A percentile compares a stretch with the other conserved stretches of the same genome.
These are phyloP conservation scores for Spermophilus dauricus DNA, from an alignment of 2,113 vertebrate species.

Conservation along the genomic window DNA sequence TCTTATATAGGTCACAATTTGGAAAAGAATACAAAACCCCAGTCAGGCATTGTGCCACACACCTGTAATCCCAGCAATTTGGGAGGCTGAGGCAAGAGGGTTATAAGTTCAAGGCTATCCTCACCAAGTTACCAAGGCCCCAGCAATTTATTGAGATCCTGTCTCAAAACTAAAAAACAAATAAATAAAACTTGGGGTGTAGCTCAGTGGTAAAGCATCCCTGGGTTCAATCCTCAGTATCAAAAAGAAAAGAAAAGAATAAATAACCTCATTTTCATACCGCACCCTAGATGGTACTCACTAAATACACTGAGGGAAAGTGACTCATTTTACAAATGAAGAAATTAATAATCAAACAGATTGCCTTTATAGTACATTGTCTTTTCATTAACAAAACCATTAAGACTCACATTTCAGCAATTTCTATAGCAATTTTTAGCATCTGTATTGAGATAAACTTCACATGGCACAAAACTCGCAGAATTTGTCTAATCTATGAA, in stretches of 20 bases:
- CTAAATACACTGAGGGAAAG: not conserved
- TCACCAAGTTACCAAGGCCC: too few species aligned
- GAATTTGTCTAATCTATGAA: not conserved
- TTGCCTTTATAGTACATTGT: not conserved
- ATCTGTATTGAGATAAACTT: constrained; percentile 10
- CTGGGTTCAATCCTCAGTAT: not conserved
- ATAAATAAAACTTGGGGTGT: too few species aligned
- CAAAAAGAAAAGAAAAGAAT: not conserved
- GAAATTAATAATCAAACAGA: not conserved
- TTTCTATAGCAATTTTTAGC: not conserved
- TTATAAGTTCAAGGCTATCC: too few species aligned
- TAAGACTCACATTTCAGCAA: not conserved
- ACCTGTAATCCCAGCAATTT: too few species aligned
- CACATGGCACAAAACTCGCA: not conserved
- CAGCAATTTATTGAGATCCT: too few species aligned
- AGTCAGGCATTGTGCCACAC: too few species aligned
- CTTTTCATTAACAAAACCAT: constrained; percentile 18
- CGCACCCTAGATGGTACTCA: not conserved
- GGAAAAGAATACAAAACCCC: not conserved
- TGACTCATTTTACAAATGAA: constrained; percentile 41
- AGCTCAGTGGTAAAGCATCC: too few species aligned
- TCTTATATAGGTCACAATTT: not conserved
- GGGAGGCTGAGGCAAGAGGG: too few species aligned
- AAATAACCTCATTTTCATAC: not conserved
- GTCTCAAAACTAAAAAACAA: too few species aligned